Evolutionary conservation across 1,140 invertebrate genomes (phyloP), one percentile per base, ranked within the genome.

Genomic region (Pseudomyrmex pallidus): DNA sequence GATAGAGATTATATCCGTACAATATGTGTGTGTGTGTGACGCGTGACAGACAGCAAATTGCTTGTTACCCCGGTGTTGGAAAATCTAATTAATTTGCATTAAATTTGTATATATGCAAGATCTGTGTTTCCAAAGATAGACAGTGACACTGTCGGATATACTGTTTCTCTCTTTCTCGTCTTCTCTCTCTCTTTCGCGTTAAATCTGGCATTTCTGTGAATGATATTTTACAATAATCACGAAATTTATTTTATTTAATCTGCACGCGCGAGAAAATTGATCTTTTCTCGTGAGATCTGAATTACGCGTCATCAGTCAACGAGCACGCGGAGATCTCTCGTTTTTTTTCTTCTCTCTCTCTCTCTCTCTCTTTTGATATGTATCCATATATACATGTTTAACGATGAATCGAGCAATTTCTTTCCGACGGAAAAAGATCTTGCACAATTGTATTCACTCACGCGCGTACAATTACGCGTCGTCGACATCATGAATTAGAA

Each of bases 401-500:
- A 68, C 44, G 17, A 52, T 17, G 54, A 74, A 35, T 35, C 35
- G 35, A 35, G 35, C 35, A 35, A 35, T 35, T 35, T 35, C 35
- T 35, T 35, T 35, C 35, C 7, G 35, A 35, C 35, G 35, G 35
- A 35, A 35, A 35, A 35, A 87, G 80, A 76, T 59, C 15, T 80
- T 80, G 66, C 66, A 72, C 64, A 68, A 78, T 57, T 22, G 22
- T 70, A 68, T 52, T 10, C 35, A 56, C 52, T 78, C n/a, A 15
- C 70, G 50, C 20, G 44, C 67, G 82, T 46, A 66, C 22, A 70
- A 64, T 73, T 35, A 63, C 46, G 52, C 74, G 48, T 56, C 54
- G 70, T 73, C 80, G 68, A 54, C 52, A 63, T 64, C 76, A 67
- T 72, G 85, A 76, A 89, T 88, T 88, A 85, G 63, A 78, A 80